Evolutionary conservation across 2,888 invertebrate genomes (phyloP).

Genomic region (Ceriagrion tenellum): DNA sequence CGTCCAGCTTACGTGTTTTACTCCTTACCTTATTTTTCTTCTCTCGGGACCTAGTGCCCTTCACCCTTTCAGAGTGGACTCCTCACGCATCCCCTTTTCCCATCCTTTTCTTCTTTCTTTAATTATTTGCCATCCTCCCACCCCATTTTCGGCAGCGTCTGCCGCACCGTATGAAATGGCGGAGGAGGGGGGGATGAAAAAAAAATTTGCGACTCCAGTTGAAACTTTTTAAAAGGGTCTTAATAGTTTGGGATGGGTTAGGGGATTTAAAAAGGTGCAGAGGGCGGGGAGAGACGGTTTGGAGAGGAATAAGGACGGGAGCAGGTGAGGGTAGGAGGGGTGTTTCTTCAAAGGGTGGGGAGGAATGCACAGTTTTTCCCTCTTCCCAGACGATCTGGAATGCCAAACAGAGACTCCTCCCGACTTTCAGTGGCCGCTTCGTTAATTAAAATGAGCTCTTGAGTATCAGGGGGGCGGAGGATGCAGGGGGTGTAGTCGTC

Average conservation of each 20-base stretch:
- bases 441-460: constrained; percentile 39
- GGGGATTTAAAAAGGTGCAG: background rate
- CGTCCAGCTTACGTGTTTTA: background rate
- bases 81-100: background rate
- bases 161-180: background rate
- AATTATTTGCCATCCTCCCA: background rate
- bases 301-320: background rate
- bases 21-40: background rate
- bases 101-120: background rate
- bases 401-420: background rate
- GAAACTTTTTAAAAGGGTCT: constrained; percentile 25
- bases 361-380: background rate
- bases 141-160: background rate
- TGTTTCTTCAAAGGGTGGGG: background rate
- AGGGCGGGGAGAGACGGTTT: background rate
- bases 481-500: too few species aligned
- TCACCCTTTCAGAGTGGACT: background rate
- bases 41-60: background rate
- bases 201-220: background rate
- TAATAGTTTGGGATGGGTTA: background rate
- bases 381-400: background rate
- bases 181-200: background rate
- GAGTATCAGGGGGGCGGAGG: background rate
- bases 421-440: constrained; percentile 19
- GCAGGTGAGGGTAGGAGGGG: background rate